phyloP scores from a whole-genome alignment of 2,797 vertebrate genomes.

The Poeciliopsis presidionis region DNA sequence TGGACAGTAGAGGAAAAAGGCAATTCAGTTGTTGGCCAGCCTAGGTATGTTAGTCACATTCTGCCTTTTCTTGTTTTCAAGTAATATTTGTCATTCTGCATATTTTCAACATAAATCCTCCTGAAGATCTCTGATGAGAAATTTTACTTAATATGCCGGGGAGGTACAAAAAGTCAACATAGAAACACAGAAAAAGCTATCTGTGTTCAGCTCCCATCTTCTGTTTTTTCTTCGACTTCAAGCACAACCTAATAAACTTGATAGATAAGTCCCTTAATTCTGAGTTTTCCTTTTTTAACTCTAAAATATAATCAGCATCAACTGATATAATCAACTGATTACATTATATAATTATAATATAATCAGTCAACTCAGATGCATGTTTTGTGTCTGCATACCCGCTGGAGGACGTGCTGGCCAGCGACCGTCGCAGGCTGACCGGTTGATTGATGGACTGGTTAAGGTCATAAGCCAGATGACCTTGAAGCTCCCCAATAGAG shows the following conservation, averaged over 20 bases:
- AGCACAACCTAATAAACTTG: not conserved
- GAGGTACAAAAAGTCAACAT: no score
- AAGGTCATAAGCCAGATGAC: constrained; percentile 95
- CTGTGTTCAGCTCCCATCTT: not conserved
- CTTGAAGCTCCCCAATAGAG: constrained; percentile 96
- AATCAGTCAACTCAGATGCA: not conserved
- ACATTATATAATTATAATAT: not conserved
- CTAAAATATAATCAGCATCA: not conserved
- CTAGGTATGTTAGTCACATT: no score
- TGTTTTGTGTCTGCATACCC: constrained; percentile 55
- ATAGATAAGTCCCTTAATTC: not conserved
- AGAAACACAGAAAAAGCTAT: no score
- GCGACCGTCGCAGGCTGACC: constrained; percentile 78
- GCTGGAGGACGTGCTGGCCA: constrained; percentile 78
- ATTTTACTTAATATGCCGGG: no score
- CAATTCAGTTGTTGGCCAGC: no score
- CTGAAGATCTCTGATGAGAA: no score
- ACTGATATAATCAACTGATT: no score
- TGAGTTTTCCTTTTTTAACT: not conserved
- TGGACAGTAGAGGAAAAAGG: no score
- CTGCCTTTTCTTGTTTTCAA: no score
- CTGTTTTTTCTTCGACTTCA: not conserved
- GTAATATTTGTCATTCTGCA: no score
- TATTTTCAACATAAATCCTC: no score
- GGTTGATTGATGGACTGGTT: constrained; percentile 92